A percentile compares a stretch with the other conserved stretches of the same genome.
phyloP scores from a whole-genome alignment of 2,888 invertebrate species.

The Zonitis immaculata region DNA sequence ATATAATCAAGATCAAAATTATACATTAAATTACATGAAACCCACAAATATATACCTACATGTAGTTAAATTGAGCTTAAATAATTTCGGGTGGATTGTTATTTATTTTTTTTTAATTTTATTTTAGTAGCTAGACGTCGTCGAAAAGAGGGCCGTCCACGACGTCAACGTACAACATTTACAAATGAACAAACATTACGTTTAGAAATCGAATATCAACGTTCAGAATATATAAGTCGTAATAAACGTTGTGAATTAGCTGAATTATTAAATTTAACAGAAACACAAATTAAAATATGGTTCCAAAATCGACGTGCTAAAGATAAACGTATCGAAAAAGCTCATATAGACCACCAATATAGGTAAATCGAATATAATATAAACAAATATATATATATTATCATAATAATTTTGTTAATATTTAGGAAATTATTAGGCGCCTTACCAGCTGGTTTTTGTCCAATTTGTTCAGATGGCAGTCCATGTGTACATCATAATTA shows the following conservation, averaged over 20 bases:
- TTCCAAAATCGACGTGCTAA: too few species aligned
- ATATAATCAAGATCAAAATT: slow-evolving; percentile 1
- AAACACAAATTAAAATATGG: slow-evolving; percentile 84
- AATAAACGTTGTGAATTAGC: slow-evolving; percentile 77
- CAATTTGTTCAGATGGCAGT: slow-evolving; percentile 42
- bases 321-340: slow-evolving; percentile 94
- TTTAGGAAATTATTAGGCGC: slow-evolving; percentile 45
- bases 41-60: not conserved
- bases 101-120: too few species aligned
- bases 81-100: too few species aligned
- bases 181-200: slow-evolving; percentile 89
- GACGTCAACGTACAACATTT: slow-evolving; percentile 91
- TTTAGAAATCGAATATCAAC: slow-evolving; percentile 85
- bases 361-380: too few species aligned
- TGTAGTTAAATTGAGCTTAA: slow-evolving; percentile 13
- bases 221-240: slow-evolving; percentile 89
- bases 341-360: slow-evolving; percentile 90
- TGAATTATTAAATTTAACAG: slow-evolving; percentile 62
- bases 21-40: not conserved
- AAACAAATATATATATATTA: too few species aligned
- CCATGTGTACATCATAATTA: slow-evolving; percentile 39
- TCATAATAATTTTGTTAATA: too few species aligned
- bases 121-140: slow-evolving; percentile 74
- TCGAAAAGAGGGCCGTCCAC: slow-evolving; percentile 79
- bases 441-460: slow-evolving; percentile 40